Conservation (phyloP, 2,113 vertebrate species). For the Sialia sialis region DNA sequence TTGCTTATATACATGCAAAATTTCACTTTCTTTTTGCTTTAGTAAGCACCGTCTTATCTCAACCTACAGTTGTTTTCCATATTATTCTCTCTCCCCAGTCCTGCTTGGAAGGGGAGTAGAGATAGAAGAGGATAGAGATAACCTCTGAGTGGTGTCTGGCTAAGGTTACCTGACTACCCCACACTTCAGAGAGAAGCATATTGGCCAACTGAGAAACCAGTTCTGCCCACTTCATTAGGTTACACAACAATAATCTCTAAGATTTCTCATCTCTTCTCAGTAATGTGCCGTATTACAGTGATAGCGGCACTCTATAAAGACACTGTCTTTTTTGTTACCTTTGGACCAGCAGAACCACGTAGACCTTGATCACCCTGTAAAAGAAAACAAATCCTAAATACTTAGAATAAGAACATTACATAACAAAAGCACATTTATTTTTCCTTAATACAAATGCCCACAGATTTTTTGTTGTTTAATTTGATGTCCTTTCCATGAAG, state of each 20-base stretch:
- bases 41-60: neutral
- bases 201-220: neutral
- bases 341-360: conserved; percentile 77
- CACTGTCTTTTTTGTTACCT: conserved; percentile 68
- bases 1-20: neutral
- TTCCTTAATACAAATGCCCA: neutral
- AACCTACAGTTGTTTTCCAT: neutral
- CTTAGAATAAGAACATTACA: neutral
- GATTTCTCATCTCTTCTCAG: neutral
- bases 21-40: neutral
- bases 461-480: neutral
- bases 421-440: neutral
- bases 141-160: accelerated
- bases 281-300: neutral
- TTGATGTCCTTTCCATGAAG: neutral
- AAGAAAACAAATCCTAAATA: neutral
- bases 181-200: neutral
- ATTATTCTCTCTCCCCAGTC: neutral
- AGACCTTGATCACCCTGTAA: conserved; percentile 84
- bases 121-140: neutral
- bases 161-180: neutral
- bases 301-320: neutral
- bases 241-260: neutral
- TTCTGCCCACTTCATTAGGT: neutral
- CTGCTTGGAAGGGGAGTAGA: neutral